A percentile compares a stretch with the other conserved stretches of the same genome.
These are phyloP conservation scores for Caenorhabditis wallacei DNA, from an alignment of 2,888 invertebrate species.

Conservation along the genomic window DNA sequence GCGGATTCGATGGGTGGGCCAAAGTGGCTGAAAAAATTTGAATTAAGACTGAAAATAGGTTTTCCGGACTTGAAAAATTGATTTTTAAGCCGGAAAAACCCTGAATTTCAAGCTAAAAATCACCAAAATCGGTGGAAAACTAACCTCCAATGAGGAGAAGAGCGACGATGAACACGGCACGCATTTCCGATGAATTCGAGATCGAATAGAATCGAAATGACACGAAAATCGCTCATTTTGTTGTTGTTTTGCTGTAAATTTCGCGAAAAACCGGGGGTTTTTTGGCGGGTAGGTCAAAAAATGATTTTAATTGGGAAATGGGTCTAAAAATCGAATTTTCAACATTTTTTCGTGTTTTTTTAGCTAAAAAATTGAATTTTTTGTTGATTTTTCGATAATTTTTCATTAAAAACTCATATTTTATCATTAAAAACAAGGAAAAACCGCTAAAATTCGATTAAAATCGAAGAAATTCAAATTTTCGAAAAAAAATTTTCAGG, in stretches of 20 bases:
- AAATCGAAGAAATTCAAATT: too few relatives aligned
- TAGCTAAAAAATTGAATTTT: too few relatives aligned
- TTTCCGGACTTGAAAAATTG: not conserved
- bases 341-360: too few relatives aligned
- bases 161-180: slow-evolving; percentile 26
- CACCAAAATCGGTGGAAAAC: slow-evolving; percentile 6
- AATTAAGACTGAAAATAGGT: not conserved
- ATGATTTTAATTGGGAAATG: not conserved
- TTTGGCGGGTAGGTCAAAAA: slow-evolving; percentile 26
- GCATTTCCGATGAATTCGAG: slow-evolving; percentile 25
- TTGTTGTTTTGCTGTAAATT: not conserved
- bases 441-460: too few relatives aligned
- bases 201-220: not conserved
- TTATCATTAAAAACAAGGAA: too few relatives aligned
- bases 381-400: too few relatives aligned
- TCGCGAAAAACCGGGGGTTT: not conserved
- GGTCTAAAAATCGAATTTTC: not conserved
- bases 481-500: too few relatives aligned
- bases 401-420: too few relatives aligned
- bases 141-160: slow-evolving; percentile 55
- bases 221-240: not conserved
- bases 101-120: not conserved
- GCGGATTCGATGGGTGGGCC: slow-evolving; percentile 32
- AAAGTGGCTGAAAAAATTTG: slow-evolving; percentile 26
- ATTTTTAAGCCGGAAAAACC: too few relatives aligned